These are phyloP conservation scores for Lamellibrachia luymesi DNA, from an alignment of 1,140 invertebrate genomes.

Conservation along the genomic window DNA sequence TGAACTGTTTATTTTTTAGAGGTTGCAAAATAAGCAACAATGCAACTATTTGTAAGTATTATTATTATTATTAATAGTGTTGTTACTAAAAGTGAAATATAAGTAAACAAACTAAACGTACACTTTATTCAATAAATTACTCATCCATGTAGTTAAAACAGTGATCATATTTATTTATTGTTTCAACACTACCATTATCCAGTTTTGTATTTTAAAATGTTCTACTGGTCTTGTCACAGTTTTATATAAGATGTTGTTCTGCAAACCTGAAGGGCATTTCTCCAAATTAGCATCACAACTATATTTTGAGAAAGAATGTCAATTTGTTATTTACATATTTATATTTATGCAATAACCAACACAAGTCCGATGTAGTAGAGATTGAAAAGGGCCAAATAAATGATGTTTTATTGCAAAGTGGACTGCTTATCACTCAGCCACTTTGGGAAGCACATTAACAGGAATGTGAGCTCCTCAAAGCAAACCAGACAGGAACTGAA, in stretches of 20 bases:
- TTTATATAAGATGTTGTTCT: too few species aligned
- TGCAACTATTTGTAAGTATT: constrained; percentile 40
- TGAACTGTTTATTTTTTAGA: constrained; percentile 34
- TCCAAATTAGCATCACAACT: background rate
- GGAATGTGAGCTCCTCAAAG: too few species aligned
- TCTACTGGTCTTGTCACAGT: background rate
- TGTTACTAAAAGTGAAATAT: constrained; percentile 29
- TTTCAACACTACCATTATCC: background rate
- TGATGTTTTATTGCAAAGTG: too few species aligned
- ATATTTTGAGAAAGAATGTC: constrained; percentile 14
- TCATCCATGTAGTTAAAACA: background rate
- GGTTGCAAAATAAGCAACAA: constrained; percentile 49
- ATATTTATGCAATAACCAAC: too few species aligned
- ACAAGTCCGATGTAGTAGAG: too few species aligned
- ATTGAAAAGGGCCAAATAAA: too few species aligned
- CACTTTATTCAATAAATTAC: background rate
- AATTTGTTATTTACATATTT: constrained; percentile 26
- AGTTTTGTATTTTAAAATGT: background rate
- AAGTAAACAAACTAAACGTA: constrained; percentile 42
- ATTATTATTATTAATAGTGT: background rate
- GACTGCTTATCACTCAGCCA: too few species aligned
- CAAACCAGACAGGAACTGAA: too few species aligned
- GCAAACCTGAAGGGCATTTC: too few species aligned
- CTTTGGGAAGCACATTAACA: too few species aligned
- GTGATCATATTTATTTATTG: background rate